phyloP scores from a whole-genome alignment of 1,140 invertebrate species.

The Camponotus pennsylvanicus region DNA sequence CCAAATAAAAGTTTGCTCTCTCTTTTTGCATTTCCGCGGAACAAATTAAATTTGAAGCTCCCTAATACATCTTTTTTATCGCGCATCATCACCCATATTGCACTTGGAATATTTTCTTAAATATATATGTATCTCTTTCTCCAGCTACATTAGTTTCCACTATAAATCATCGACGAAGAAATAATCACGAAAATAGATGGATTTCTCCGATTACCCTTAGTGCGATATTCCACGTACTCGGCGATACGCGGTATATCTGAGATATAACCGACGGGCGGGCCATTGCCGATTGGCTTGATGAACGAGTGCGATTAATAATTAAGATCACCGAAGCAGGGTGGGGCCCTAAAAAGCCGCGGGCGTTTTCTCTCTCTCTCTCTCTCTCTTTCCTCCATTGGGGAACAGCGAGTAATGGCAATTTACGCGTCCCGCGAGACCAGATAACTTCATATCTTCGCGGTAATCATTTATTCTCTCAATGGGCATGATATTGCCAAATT shows the following conservation, averaged over 20 bases:
- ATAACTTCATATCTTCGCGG: constrained; percentile 85
- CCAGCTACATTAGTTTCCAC: not conserved
- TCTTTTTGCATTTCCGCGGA: not conserved
- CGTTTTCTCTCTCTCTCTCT: constrained; percentile 52
- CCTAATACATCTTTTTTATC: constrained; percentile 30
- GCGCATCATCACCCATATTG: constrained; percentile 24
- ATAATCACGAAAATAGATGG: constrained; percentile 45
- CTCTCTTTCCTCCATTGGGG: constrained; percentile 67
- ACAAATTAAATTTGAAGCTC: constrained; percentile 29
- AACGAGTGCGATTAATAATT: constrained; percentile 83
- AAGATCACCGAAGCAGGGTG: constrained; percentile 75
- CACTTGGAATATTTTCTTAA: constrained; percentile 17
- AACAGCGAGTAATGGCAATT: constrained; percentile 85
- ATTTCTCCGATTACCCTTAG: constrained; percentile 42
- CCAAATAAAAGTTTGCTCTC: not conserved
- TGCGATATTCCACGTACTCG: constrained; percentile 55
- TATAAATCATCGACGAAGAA: constrained; percentile 49
- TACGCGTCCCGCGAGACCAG: constrained; percentile 85
- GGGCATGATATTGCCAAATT: constrained; percentile 85
- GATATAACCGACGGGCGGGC: constrained; percentile 58
- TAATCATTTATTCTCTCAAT: constrained; percentile 86
- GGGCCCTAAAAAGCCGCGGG: constrained; percentile 77
- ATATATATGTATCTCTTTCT: constrained; percentile 29
- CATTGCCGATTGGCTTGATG: constrained; percentile 70
- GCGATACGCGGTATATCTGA: constrained; percentile 48